Conservation (phyloP, 2,888 invertebrate genomes). For the Diaprepes abbreviatus region DNA sequence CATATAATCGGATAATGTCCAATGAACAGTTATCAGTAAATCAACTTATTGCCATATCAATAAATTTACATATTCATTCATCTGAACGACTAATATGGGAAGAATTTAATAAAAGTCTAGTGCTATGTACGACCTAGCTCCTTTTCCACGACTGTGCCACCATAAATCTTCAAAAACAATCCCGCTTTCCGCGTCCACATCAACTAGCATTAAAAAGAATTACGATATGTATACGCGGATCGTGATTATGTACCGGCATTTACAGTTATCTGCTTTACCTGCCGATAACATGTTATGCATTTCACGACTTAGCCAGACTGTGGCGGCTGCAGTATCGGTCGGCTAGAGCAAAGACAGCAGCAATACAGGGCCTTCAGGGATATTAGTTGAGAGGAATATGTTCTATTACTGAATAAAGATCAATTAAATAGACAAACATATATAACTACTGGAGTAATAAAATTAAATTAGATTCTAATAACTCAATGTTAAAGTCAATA, state of each 20-base stretch:
- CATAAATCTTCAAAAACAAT: conserved; percentile 50
- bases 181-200: conserved; percentile 49
- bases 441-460: too few species aligned
- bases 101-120: background rate
- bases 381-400: conserved; percentile 6
- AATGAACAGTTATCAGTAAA: background rate
- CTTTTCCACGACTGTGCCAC: conserved; percentile 39
- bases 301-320: conserved; percentile 46
- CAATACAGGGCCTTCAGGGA: conserved; percentile 16
- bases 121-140: conserved; percentile 24
- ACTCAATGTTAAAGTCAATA: too few species aligned
- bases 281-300: conserved; percentile 53
- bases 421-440: too few species aligned
- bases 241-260: conserved; percentile 63
- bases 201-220: conserved; percentile 48
- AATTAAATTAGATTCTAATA: too few species aligned
- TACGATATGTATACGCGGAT: conserved; percentile 56
- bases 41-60: background rate
- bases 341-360: conserved; percentile 19
- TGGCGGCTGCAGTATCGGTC: background rate
- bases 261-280: conserved; percentile 61
- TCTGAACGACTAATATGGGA: conserved; percentile 2
- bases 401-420: too few species aligned
- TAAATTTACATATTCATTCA: background rate
- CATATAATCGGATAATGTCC: background rate